phyloP scores from a whole-genome alignment of 2,888 invertebrate species.

The Scelioninae gen. 2 region DNA sequence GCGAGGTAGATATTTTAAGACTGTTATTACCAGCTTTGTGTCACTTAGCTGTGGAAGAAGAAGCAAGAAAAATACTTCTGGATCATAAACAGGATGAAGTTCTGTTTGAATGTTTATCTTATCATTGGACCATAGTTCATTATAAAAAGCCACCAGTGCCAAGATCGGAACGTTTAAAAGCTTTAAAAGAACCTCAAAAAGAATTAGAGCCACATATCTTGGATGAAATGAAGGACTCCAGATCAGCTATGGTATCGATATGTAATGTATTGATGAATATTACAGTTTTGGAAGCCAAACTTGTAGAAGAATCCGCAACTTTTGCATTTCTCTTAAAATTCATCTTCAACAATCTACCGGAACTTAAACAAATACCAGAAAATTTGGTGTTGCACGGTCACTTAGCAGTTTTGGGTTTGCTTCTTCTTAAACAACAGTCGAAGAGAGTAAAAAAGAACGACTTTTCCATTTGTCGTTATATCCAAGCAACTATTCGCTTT shows the following conservation, averaged over 20 bases:
- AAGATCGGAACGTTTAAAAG: constrained; percentile 86
- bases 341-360: constrained; percentile 89
- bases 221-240: constrained; percentile 90
- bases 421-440: constrained; percentile 89
- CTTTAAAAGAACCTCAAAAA: constrained; percentile 84
- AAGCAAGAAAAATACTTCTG: constrained; percentile 87
- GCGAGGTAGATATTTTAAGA: constrained; percentile 84
- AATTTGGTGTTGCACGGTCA: constrained; percentile 92
- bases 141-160: constrained; percentile 89
- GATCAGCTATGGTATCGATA: constrained; percentile 89
- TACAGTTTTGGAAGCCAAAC: constrained; percentile 89
- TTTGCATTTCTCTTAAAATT: constrained; percentile 90
- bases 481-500: constrained; percentile 92
- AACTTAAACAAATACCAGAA: constrained; percentile 88
- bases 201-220: constrained; percentile 84
- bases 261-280: constrained; percentile 96
- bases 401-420: constrained; percentile 87
- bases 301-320: constrained; percentile 85
- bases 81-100: constrained; percentile 88
- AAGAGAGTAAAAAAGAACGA: constrained; percentile 91
- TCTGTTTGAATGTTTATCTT: constrained; percentile 85
- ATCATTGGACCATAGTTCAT: constrained; percentile 91
- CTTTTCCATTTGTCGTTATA: constrained; percentile 91
- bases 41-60: constrained; percentile 93
- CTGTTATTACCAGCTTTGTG: constrained; percentile 92